Percentiles rank a stretch among this genome's conserved stretches.
These are phyloP conservation scores for Trinectes maculatus DNA, from an alignment of 2,113 vertebrate species.

Conservation along the genomic window DNA sequence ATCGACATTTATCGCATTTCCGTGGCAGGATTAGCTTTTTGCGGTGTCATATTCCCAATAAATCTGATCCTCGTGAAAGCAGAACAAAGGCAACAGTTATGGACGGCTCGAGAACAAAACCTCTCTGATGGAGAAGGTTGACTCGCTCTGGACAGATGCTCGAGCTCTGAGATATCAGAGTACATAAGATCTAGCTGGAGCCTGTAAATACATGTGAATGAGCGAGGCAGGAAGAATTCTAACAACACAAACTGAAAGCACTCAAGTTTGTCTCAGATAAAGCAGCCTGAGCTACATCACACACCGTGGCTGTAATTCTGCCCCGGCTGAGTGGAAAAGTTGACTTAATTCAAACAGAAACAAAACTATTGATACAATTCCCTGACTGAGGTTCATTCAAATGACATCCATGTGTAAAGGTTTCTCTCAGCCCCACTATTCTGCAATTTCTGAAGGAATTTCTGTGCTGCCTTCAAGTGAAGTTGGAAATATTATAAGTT, in stretches of 20 bases:
- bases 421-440: background rate
- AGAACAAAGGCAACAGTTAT: conserved; percentile 35
- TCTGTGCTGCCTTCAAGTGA: conserved; percentile 24
- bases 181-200: background rate
- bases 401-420: background rate
- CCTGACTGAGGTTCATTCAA: background rate
- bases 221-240: too few relatives aligned
- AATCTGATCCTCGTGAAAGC: conserved; percentile 20
- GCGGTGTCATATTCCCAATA: conserved; percentile 34
- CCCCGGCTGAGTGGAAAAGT: background rate
- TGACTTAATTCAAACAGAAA: conserved; percentile 4
- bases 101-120: conserved; percentile 14
- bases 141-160: conserved; percentile 3
- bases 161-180: conserved; percentile 8
- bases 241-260: background rate
- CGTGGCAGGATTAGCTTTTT: conserved; percentile 38
- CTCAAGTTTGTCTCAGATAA: background rate
- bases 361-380: background rate
- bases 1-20: conserved; percentile 32
- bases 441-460: background rate
- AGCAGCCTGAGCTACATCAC: background rate
- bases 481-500: background rate
- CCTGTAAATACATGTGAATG: background rate
- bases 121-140: conserved; percentile 3
- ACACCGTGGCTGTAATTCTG: background rate